Evolutionary conservation across 2,888 invertebrate genomes (phyloP), one percentile per base, ranked within the genome.

Genomic region (Drosophila nigritarsus): DNA sequence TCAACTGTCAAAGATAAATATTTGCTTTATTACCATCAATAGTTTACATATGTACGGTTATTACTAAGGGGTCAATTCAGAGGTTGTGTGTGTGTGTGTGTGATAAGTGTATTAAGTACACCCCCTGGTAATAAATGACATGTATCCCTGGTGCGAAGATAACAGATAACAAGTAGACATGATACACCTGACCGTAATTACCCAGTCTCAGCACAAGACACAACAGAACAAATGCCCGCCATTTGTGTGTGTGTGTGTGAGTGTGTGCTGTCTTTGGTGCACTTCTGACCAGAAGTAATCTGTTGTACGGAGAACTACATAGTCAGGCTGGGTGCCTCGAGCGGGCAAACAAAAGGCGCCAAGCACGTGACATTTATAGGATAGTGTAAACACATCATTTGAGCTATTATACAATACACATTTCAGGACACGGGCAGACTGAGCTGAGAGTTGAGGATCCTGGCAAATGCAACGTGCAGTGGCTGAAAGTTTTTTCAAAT

Each of bases 301-400:
- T 75, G 75, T 89, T 87, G 81, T 79, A 15, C 34, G 50, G 20
- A 13, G 53, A 27, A 38, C 80, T 63, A 87, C 82, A 86, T 89
- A 84, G 89, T 75, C 60, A 66, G 63, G 73, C 70, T 27, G 74
- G 65, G 63, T 75, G 77, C 74, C 68, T 81, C 75, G 83, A 76
- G 65, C 62, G 63, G 68, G 59, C 85, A 85, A 86, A 89, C 89
- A 86, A 86, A 89, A 76, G 80, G 74, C 75, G 75, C 80, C 80
- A 78, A 82, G 89, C 84, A 90, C 82, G 87, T 90, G 87, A 87
- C 87, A 88, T 87, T 87, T 90, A 87, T 87, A 88, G 86, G 87
- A 90, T 88, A 87, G 87, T 90, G 87, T 87, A 87, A 87, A 90
- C 87, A 87, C 89, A 87, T 87, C 90, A 90, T 88, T 90, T 90